A percentile compares a stretch with the other conserved stretches of the same genome.
phyloP scores from a whole-genome alignment of 2,888 invertebrate genomes.

The Amblyteles armatorius region DNA sequence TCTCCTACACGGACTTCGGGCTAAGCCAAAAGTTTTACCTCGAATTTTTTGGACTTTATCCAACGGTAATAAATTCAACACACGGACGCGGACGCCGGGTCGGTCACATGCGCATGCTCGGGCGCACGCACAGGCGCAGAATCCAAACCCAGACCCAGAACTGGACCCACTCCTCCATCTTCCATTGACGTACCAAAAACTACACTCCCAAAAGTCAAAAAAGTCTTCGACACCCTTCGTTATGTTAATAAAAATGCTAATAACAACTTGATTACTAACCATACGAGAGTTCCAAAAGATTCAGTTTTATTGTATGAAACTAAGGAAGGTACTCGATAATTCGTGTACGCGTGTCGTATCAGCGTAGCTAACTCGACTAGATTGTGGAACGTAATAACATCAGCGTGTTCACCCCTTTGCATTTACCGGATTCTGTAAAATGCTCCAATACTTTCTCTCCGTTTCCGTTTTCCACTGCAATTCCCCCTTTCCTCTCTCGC shows the following conservation, averaged over 20 bases:
- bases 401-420: constrained; percentile 56
- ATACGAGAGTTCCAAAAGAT: not conserved
- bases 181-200: too few relatives aligned
- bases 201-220: not conserved
- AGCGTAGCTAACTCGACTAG: constrained; percentile 2
- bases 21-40: constrained; percentile 70
- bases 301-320: not conserved
- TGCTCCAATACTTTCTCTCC: constrained; percentile 63
- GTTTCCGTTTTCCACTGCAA: constrained; percentile 52
- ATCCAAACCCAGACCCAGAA: not conserved
- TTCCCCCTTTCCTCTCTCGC: not conserved
- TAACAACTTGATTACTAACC: not conserved
- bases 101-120: constrained; percentile 27
- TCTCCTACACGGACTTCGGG: constrained; percentile 66
- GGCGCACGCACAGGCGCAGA: constrained; percentile 4
- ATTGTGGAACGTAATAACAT: constrained; percentile 49
- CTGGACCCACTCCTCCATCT: not conserved
- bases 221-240: not conserved
- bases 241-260: not conserved
- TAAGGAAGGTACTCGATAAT: not conserved
- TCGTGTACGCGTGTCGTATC: constrained; percentile 6
- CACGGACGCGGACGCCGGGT: constrained; percentile 56
- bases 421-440: constrained; percentile 65
- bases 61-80: constrained; percentile 70
- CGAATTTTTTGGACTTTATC: constrained; percentile 68